A percentile compares a stretch with the other conserved stretches of the same genome.
Evolutionary conservation across 2,888 invertebrate genomes (phyloP).

Genomic region (Bimastos eiseni): DNA sequence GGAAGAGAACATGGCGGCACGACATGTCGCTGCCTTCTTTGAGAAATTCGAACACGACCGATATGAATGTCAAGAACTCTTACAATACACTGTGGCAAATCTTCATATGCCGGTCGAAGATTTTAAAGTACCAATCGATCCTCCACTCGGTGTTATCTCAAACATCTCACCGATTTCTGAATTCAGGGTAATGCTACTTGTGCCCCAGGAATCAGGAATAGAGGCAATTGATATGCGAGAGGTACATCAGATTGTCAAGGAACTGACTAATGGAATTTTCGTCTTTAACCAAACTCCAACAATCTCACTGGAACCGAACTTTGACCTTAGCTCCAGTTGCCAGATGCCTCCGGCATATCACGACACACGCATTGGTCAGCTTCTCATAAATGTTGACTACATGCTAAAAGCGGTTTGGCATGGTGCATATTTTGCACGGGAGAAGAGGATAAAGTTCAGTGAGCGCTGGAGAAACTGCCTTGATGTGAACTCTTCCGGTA

Average conservation of each 20-base stretch:
- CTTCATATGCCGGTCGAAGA: constrained; percentile 60
- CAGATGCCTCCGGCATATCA: constrained; percentile 60
- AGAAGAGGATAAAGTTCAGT: constrained; percentile 60
- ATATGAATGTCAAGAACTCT: constrained; percentile 59
- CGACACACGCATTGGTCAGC: constrained; percentile 59
- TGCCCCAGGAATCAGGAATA: constrained; percentile 50
- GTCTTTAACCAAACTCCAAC: constrained; percentile 60
- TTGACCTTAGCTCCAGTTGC: constrained; percentile 58
- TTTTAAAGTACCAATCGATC: constrained; percentile 56
- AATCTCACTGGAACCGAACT: constrained; percentile 59
- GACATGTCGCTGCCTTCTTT: constrained; percentile 45
- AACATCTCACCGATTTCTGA: constrained; percentile 50
- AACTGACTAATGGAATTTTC: constrained; percentile 60
- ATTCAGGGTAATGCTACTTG: constrained; percentile 49
- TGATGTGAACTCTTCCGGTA: constrained; percentile 56
- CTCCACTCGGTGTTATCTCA: constrained; percentile 57
- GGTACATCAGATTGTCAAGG: constrained; percentile 60
- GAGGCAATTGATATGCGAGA: constrained; percentile 56
- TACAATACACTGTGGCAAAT: constrained; percentile 53
- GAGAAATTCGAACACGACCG: constrained; percentile 59
- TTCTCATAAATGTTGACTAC: constrained; percentile 60
- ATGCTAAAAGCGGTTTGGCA: constrained; percentile 62
- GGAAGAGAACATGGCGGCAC: constrained; percentile 34
- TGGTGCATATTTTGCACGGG: constrained; percentile 60
- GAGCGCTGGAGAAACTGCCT: constrained; percentile 60